Evolutionary conservation across 2,888 invertebrate genomes (phyloP), one percentile per base, ranked within the genome.

Genomic region (Sinodicranocentrus sp.): DNA sequence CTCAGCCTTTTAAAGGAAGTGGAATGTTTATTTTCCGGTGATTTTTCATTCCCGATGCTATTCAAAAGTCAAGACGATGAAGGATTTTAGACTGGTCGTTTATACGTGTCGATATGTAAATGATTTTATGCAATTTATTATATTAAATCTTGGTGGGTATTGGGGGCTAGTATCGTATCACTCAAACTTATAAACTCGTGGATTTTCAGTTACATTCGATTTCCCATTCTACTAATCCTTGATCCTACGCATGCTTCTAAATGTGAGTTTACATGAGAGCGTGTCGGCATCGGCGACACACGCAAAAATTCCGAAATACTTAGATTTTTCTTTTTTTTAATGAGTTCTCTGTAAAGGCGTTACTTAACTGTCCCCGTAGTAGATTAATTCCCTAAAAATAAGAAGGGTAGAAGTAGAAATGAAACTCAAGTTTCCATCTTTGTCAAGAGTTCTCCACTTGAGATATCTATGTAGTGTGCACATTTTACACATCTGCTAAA

Each of bases 11-110:
- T 10, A 59, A 28, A 17, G 44, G 43, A 73, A 73, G 57, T 33
- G 33, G 33, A 33, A 19, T 61, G 61, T 73, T 59, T 73, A 43
- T 61, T 6, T 73, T 73, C 72, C 59, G 61, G 72, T 73, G 44
- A 73, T 73, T 73, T 73, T 61, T 73, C 71, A 73, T n/a, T 21
- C n/a, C 17, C 61, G 19, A 39, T n/a, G 3, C 52, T 17, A 61
- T 73, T 73, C 72, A 54, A 73, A 73, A 73, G 39, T 44, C 61
- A 21, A 33, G 1, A 8, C 5, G 8, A 2, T 59, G 59, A 25
- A 59, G 17, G 26, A 59, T 26, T n/a, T n/a, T n/a, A n/a, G n/a
- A 26, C 57, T 59, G 17, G 26, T 8, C 15, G 10, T n/a, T 5
- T 2, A 23, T 26, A 6, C 5, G 8, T 6, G 1, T 21, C 26